phyloP scores from a whole-genome alignment of 64 coral and sea anemone genomes.

The Orbicella faveolata region DNA sequence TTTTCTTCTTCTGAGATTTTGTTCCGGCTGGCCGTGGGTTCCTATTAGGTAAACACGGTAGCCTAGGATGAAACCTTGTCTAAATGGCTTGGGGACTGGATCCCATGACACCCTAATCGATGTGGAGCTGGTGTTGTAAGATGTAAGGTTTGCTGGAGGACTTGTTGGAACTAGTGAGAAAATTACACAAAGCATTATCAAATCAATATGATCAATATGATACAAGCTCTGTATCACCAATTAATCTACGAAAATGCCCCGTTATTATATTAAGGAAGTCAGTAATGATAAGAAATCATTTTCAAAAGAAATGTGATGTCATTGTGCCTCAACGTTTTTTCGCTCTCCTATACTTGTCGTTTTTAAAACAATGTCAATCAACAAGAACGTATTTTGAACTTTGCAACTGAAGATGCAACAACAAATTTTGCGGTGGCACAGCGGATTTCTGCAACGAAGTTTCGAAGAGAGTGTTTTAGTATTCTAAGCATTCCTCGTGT shows the following conservation, averaged over 20 bases:
- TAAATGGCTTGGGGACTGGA: neutral
- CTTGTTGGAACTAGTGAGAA: neutral
- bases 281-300: neutral
- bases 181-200: neutral
- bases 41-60: neutral
- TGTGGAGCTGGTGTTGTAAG: neutral
- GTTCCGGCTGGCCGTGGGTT: neutral
- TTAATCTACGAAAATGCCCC: too few species aligned
- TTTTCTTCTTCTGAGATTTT: neutral
- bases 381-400: neutral
- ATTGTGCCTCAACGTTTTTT: neutral
- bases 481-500: too few species aligned
- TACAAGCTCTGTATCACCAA: too few species aligned
- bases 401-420: too few species aligned
- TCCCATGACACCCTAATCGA: constrained; percentile 9
- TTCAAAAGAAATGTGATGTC: neutral
- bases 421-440: too few species aligned
- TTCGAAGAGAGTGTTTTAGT: too few species aligned
- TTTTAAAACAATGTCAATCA: neutral
- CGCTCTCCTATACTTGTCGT: neutral
- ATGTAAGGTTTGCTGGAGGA: neutral
- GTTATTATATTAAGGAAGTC: neutral
- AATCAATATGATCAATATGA: neutral
- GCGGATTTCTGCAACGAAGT: too few species aligned
- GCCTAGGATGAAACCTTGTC: constrained; percentile 12